phyloP scores from a whole-genome alignment of 2,797 vertebrate genomes.

The Emys orbicularis region DNA sequence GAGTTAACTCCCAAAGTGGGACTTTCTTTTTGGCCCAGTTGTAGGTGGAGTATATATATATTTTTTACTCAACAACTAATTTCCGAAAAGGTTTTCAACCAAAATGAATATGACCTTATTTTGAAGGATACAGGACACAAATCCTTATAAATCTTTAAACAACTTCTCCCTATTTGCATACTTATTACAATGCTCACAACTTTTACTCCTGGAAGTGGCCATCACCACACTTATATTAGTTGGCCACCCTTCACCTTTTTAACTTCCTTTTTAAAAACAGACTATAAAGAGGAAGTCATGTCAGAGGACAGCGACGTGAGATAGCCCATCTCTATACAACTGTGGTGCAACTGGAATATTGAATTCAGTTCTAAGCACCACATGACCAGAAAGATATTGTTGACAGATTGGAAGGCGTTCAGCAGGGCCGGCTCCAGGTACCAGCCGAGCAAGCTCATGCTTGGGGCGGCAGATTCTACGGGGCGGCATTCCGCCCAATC shows the following conservation, averaged over 20 bases:
- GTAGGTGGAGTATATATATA: not conserved
- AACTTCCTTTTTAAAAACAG: not conserved
- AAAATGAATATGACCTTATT: not conserved
- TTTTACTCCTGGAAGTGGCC: not conserved
- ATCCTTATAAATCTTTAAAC: not conserved
- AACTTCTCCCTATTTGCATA: not conserved
- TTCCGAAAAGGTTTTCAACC: not conserved
- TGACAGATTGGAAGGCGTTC: not conserved
- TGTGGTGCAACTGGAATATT: not conserved
- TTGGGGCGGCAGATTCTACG: too few relatives aligned
- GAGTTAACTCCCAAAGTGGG: not conserved
- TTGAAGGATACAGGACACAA: not conserved
- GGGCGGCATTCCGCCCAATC: too few relatives aligned
- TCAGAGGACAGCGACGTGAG: fast-evolving
- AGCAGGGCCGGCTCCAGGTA: not conserved
- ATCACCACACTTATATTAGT: not conserved
- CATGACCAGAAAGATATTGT: not conserved
- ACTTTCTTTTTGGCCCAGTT: not conserved
- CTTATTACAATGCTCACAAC: not conserved
- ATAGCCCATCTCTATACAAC: not conserved
- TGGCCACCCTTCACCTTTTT: not conserved
- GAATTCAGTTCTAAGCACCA: not conserved
- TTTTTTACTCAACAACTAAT: not conserved
- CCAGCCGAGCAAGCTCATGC: too few relatives aligned
- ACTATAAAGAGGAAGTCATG: not conserved